phyloP scores from a whole-genome alignment of 2,888 invertebrate species.

The Tetragonisca angustula region DNA sequence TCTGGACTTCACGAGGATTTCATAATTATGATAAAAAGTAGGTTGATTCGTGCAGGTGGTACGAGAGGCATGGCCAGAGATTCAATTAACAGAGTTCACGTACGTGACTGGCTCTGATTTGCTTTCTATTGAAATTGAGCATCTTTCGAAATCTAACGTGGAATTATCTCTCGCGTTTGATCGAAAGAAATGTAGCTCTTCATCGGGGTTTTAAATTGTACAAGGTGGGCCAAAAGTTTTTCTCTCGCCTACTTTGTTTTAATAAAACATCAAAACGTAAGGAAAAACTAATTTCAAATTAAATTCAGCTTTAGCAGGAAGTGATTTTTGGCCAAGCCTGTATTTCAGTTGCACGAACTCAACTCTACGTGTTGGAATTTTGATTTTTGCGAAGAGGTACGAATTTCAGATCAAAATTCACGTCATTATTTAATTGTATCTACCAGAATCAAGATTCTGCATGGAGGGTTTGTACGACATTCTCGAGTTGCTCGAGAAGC shows the following conservation, averaged over 20 bases:
- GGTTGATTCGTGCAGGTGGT: slow-evolving; percentile 6
- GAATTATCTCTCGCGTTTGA: neutral
- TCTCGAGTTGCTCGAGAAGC: neutral
- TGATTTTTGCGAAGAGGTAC: neutral
- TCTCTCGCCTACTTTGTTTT: too few relatives aligned
- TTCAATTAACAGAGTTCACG: slow-evolving; percentile 10
- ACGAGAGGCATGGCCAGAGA: neutral
- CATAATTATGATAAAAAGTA: neutral
- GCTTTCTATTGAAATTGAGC: slow-evolving; percentile 9
- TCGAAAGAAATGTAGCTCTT: neutral
- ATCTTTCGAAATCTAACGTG: neutral
- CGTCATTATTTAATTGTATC: neutral
- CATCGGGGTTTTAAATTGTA: neutral
- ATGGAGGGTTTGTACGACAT: neutral
- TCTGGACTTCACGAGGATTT: neutral
- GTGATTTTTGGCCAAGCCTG: too few relatives aligned
- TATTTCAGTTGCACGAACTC: neutral
- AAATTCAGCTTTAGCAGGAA: too few relatives aligned
- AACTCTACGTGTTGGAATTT: neutral
- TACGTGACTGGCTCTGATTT: slow-evolving; percentile 7
- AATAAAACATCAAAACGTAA: too few relatives aligned
- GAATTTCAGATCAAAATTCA: neutral
- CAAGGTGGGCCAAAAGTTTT: too few relatives aligned
- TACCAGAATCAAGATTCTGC: neutral
- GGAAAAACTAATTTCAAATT: too few relatives aligned